phyloP scores from a whole-genome alignment of 2,113 vertebrate species.

The Colius striatus region DNA sequence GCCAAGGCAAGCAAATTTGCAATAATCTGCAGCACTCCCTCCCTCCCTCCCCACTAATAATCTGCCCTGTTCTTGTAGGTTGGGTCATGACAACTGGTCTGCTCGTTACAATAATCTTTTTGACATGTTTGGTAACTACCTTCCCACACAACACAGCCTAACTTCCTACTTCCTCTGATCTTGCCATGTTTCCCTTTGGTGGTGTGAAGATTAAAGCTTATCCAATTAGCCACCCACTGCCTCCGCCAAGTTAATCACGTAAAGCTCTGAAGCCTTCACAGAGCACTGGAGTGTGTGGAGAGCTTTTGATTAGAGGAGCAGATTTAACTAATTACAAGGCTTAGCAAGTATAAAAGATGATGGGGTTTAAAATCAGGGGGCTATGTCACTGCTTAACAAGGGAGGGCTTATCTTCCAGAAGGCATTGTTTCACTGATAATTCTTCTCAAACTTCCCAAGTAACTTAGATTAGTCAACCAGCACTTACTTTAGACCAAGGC shows the following conservation, averaged over 20 bases:
- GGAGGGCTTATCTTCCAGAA: slow-evolving; percentile 75
- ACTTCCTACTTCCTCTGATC: slow-evolving; percentile 80
- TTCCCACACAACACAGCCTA: slow-evolving; percentile 59
- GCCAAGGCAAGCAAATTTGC: slow-evolving; percentile 32
- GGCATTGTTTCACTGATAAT: slow-evolving; percentile 76
- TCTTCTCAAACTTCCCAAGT: slow-evolving; percentile 69
- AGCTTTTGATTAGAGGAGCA: slow-evolving; percentile 74
- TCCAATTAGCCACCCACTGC: slow-evolving; percentile 92
- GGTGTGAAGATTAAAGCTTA: slow-evolving; percentile 91
- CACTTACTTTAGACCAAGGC: slow-evolving; percentile 77
- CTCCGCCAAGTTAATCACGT: slow-evolving; percentile 81
- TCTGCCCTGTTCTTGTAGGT: not conserved
- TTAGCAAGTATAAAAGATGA: slow-evolving; percentile 78
- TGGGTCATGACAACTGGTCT: slow-evolving; percentile 51
- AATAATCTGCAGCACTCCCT: not conserved
- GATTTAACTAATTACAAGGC: slow-evolving; percentile 87
- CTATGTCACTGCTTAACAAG: slow-evolving; percentile 72
- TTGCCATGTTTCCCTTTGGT: slow-evolving; percentile 51
- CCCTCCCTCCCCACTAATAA: not conserved
- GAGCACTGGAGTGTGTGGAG: slow-evolving; percentile 75
- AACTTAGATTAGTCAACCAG: slow-evolving; percentile 85
- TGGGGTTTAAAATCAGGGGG: slow-evolving; percentile 72
- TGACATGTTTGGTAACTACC: slow-evolving; percentile 84
- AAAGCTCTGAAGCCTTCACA: slow-evolving; percentile 75
- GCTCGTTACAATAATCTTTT: slow-evolving; percentile 73